A percentile compares a stretch with the other conserved stretches of the same genome.
Conservation (phyloP, 1,140 invertebrate genomes). For the Rhizoglyphus robini region DNA sequence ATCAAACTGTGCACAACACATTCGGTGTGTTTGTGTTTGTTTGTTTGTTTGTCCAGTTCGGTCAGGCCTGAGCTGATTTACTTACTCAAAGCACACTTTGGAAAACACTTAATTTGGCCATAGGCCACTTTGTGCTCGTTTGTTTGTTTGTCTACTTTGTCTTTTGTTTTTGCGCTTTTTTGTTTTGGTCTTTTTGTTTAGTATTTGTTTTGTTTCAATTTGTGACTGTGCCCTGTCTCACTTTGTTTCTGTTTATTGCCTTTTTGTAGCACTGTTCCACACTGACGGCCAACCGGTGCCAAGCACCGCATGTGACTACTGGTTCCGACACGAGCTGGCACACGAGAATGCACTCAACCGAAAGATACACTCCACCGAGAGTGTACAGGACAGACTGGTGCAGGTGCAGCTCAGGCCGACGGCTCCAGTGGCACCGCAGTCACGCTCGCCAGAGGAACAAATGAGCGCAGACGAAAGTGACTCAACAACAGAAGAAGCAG, state of each 20-base stretch:
- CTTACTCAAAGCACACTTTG: too few relatives aligned
- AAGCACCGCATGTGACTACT: slow-evolving; percentile 56
- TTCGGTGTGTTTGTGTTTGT: too few relatives aligned
- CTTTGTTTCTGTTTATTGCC: neutral
- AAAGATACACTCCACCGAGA: neutral
- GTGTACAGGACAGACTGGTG: neutral
- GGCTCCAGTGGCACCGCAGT: neutral
- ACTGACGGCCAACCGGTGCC: slow-evolving; percentile 52
- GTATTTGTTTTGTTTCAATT: too few relatives aligned
- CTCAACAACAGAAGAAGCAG: neutral
- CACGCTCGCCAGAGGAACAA: neutral
- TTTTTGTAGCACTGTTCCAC: slow-evolving; percentile 49
- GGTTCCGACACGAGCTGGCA: slow-evolving; percentile 32
- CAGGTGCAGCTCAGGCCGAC: too few relatives aligned
- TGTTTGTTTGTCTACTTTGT: too few relatives aligned
- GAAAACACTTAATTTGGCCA: too few relatives aligned
- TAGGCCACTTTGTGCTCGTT: too few relatives aligned
- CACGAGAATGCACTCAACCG: neutral
- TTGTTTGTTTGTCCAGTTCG: too few relatives aligned
- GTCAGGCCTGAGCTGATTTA: too few relatives aligned
- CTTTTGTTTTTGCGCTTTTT: too few relatives aligned
- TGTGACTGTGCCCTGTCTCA: neutral
- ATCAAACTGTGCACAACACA: too few relatives aligned
- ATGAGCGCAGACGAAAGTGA: neutral
- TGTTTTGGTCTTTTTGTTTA: too few relatives aligned